These are phyloP conservation scores for Aproaerema taeniolella DNA, from an alignment of 2,888 invertebrate genomes.

Conservation along the genomic window DNA sequence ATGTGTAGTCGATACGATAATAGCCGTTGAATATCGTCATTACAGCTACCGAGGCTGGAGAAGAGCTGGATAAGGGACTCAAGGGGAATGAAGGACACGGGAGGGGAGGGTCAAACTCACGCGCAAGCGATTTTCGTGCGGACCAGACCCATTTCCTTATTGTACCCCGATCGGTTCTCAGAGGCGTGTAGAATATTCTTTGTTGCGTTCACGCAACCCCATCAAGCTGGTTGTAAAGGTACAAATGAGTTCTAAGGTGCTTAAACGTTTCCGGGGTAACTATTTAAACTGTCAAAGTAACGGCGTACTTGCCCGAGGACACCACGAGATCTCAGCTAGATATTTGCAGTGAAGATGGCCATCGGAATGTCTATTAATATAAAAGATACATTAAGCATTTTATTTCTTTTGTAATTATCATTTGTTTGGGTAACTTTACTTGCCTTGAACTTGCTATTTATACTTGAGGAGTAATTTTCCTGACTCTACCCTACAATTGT, in stretches of 20 bases:
- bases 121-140: constrained; percentile 61
- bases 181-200: constrained; percentile 36
- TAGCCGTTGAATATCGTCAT: constrained; percentile 46
- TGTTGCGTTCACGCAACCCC: constrained; percentile 48
- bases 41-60: constrained; percentile 46
- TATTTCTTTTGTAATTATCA: not conserved
- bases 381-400: no score
- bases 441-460: constrained; percentile 4
- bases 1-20: constrained; percentile 28
- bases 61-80: no score
- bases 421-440: not conserved
- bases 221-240: constrained; percentile 14
- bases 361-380: constrained; percentile 9
- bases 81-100: no score
- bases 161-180: constrained; percentile 57
- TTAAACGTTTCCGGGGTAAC: constrained; percentile 14
- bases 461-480: no score
- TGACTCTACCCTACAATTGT: no score
- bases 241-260: constrained; percentile 15
- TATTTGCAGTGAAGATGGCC: constrained; percentile 8
- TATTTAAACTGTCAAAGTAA: constrained; percentile 15
- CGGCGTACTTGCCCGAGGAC: constrained; percentile 12
- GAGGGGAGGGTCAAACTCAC: constrained; percentile 35
- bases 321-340: constrained; percentile 11
- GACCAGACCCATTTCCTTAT: constrained; percentile 64